Evolutionary conservation across 2,113 vertebrate genomes (phyloP).

Genomic region (Forbesichthys agassizii): DNA sequence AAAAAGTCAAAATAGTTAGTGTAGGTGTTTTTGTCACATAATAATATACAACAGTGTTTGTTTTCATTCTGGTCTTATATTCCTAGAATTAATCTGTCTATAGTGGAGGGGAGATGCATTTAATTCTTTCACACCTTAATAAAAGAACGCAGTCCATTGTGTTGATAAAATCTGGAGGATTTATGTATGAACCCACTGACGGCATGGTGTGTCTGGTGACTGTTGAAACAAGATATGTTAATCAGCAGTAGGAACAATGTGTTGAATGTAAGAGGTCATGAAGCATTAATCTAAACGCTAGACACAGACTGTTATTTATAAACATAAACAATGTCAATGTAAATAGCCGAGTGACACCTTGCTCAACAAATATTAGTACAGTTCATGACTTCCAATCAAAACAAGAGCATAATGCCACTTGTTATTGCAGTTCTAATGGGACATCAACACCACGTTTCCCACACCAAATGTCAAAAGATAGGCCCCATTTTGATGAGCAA

Average conservation of each 20-base stretch:
- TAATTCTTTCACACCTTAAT: constrained; percentile 54
- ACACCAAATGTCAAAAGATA: constrained; percentile 1
- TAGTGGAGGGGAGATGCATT: constrained; percentile 52
- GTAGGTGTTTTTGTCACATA: constrained; percentile 24
- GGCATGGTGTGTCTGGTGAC: constrained; percentile 69
- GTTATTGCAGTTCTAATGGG: not conserved
- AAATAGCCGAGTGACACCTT: constrained; percentile 50
- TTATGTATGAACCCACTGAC: constrained; percentile 76
- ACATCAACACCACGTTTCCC: not conserved
- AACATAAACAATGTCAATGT: constrained; percentile 58
- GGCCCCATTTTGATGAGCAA: not conserved
- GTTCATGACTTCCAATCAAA: constrained; percentile 27
- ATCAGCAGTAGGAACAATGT: constrained; percentile 78
- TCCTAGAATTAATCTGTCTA: constrained; percentile 59
- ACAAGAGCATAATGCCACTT: not conserved
- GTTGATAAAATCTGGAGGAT: constrained; percentile 78
- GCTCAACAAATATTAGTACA: constrained; percentile 12
- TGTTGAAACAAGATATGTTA: constrained; percentile 84
- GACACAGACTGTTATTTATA: constrained; percentile 51
- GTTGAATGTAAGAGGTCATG: constrained; percentile 74
- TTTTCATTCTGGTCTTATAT: constrained; percentile 55
- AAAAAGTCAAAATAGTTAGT: constrained; percentile 22
- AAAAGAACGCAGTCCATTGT: constrained; percentile 80
- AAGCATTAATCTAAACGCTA: constrained; percentile 57
- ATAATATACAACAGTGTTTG: constrained; percentile 37